A percentile compares a stretch with the other conserved stretches of the same genome.
Evolutionary conservation across 2,797 vertebrate species (phyloP).

Genomic region (Anisognathus igniventris): DNA sequence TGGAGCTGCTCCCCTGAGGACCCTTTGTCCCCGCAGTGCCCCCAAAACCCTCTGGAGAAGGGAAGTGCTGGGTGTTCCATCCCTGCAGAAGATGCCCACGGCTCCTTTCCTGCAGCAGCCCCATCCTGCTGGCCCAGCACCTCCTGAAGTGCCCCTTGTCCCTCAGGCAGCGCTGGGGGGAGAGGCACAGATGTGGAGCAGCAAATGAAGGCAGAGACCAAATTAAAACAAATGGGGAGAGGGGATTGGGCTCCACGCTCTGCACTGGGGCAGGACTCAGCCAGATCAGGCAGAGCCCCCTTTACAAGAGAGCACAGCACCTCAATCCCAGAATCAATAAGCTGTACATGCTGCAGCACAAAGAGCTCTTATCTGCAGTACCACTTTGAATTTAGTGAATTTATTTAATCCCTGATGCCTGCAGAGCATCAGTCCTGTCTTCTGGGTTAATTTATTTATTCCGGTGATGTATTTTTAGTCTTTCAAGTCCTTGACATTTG

Average conservation of each 20-base stretch:
- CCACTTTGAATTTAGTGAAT: conserved; percentile 40
- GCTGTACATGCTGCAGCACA: conserved; percentile 53
- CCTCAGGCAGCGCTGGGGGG: neutral
- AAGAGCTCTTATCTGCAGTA: conserved; percentile 50
- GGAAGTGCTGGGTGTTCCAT: neutral
- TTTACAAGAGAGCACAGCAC: conserved; percentile 34
- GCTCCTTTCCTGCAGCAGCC: neutral
- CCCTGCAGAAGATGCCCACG: rapidly evolving
- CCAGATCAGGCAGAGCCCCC: neutral
- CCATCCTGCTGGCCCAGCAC: neutral
- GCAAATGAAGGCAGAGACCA: neutral
- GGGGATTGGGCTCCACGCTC: neutral
- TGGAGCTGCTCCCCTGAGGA: neutral
- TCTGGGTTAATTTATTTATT: conserved; percentile 57
- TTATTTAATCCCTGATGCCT: conserved; percentile 52
- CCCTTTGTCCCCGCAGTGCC: neutral
- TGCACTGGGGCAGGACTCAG: neutral
- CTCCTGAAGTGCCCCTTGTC: neutral
- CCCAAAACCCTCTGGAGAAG: rapidly evolving
- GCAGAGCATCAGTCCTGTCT: conserved; percentile 27
- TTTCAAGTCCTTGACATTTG: conserved; percentile 42
- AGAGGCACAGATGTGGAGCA: neutral
- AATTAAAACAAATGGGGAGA: neutral
- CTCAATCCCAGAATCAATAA: conserved; percentile 48
- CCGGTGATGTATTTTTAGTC: conserved; percentile 33